A percentile compares a stretch with the other conserved stretches of the same genome.
Conservation (phyloP, 2,113 vertebrate genomes). For the Upupa epops region DNA sequence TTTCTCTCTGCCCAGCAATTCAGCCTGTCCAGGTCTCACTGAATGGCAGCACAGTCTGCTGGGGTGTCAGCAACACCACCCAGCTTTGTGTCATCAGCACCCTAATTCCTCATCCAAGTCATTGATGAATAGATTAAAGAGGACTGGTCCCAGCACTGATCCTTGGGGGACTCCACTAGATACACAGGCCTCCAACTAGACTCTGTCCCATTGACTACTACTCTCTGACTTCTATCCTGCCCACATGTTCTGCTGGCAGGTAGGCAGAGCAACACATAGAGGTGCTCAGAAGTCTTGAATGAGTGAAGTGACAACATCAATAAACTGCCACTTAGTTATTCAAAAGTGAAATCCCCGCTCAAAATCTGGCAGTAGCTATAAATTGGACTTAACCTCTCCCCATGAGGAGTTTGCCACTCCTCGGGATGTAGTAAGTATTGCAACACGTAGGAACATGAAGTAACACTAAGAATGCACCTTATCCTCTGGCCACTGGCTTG, state of each 20-base stretch:
- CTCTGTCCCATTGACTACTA: too few species aligned
- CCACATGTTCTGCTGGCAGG: neutral
- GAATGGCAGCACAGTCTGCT: too few species aligned
- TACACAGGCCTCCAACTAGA: too few species aligned
- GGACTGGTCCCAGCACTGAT: too few species aligned
- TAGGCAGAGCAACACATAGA: neutral
- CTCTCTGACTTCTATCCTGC: too few species aligned
- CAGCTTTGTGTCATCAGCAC: too few species aligned
- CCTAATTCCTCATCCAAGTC: too few species aligned
- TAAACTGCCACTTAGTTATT: neutral
- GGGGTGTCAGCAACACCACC: too few species aligned
- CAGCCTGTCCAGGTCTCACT: too few species aligned
- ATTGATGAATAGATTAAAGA: too few species aligned
- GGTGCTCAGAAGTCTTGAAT: neutral
- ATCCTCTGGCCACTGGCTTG: neutral
- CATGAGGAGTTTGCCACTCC: neutral
- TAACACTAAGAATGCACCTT: neutral
- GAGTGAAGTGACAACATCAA: neutral
- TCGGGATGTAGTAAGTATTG: neutral
- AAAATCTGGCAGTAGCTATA: neutral
- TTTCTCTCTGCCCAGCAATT: too few species aligned
- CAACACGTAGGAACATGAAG: neutral
- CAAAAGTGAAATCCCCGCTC: neutral
- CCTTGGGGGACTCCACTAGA: too few species aligned
- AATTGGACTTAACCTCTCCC: neutral